These are phyloP conservation scores for Anneissia japonica DNA, from an alignment of 35 echinoderm and acorn worm species.

Conservation along the genomic window DNA sequence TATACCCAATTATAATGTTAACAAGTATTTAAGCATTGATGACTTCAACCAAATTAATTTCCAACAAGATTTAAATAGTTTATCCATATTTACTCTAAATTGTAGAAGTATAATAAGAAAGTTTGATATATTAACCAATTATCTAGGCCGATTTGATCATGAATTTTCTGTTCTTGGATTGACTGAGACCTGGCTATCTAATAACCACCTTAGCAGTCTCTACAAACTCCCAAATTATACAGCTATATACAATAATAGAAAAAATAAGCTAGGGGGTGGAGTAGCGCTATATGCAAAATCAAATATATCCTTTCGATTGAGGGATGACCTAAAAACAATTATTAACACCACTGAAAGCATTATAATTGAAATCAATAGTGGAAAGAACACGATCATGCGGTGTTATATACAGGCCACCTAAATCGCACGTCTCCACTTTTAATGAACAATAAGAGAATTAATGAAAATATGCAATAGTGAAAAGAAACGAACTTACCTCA, in stretches of 20 bases:
- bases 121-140: background rate
- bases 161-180: background rate
- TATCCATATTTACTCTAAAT: background rate
- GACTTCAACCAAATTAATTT: no score
- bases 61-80: background rate
- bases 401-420: background rate
- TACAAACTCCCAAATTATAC: background rate
- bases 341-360: background rate
- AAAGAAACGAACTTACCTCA: no score
- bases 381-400: background rate
- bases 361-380: background rate
- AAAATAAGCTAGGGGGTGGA: background rate
- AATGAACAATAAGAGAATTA: background rate
- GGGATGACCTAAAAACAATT: background rate
- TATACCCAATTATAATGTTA: no score
- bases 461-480: no score
- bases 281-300: background rate
- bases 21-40: no score
- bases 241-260: background rate
- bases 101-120: background rate
- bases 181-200: background rate
- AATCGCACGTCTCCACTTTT: background rate
- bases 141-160: background rate
- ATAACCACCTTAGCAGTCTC: background rate
- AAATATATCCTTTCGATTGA: background rate